Percentiles rank a stretch among this genome's conserved stretches.
These are phyloP conservation scores for Drosophila mojavensis DNA, from an alignment of 1,140 invertebrate genomes.

Conservation along the genomic window DNA sequence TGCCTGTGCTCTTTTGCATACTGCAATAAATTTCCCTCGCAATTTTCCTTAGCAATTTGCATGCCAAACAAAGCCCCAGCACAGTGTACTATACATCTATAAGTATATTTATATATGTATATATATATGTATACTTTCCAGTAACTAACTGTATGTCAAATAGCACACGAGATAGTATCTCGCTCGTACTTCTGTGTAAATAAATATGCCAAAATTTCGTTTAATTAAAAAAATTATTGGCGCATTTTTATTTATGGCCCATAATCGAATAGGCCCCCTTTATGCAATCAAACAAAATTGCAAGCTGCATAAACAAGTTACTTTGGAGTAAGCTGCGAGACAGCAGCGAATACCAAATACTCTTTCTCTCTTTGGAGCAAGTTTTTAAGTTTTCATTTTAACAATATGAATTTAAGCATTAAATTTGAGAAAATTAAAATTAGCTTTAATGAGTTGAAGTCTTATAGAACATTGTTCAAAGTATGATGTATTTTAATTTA, in stretches of 20 bases:
- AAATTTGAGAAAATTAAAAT: too few relatives aligned
- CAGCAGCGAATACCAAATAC: too few relatives aligned
- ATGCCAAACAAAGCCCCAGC: slow-evolving; percentile 48
- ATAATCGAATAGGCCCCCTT: slow-evolving; percentile 43
- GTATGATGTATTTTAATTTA: too few relatives aligned
- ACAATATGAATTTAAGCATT: too few relatives aligned
- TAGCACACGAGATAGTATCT: slow-evolving; percentile 11
- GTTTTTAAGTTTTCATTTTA: too few relatives aligned
- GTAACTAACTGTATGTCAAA: slow-evolving; percentile 24
- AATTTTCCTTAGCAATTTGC: slow-evolving; percentile 63
- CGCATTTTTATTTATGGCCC: slow-evolving; percentile 70
- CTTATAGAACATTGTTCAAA: too few relatives aligned
- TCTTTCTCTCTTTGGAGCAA: too few relatives aligned
- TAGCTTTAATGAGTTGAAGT: too few relatives aligned
- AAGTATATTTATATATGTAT: slow-evolving; percentile 5
- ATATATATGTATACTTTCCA: slow-evolving; percentile 11
- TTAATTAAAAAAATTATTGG: slow-evolving; percentile 79
- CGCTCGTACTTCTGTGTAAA: slow-evolving; percentile 41
- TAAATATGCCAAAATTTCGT: slow-evolving; percentile 55
- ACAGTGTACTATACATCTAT: slow-evolving; percentile 16
- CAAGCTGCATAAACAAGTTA: slow-evolving; percentile 11
- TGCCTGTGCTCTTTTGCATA: slow-evolving; percentile 35
- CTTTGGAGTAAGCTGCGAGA: too few relatives aligned
- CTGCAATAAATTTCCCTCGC: slow-evolving; percentile 51
- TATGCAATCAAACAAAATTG: slow-evolving; percentile 23